Percentiles rank a stretch among this genome's conserved stretches.
Evolutionary conservation across 2,113 vertebrate species (phyloP).

Genomic region (Callipepla californica): DNA sequence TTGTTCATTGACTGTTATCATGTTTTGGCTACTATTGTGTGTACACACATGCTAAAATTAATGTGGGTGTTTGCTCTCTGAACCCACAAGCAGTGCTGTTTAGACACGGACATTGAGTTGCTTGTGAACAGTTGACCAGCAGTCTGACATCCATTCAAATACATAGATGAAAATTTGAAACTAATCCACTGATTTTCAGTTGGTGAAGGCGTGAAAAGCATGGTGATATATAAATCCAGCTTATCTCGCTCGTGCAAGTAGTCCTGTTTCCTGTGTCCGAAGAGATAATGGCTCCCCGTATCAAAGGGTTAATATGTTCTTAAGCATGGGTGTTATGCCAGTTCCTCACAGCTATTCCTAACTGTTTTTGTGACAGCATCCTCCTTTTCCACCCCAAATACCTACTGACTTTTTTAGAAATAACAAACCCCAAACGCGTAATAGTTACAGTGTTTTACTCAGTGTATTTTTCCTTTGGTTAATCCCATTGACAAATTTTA

Average conservation of each 20-base stretch:
- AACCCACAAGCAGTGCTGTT: not conserved
- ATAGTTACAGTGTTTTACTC: not conserved
- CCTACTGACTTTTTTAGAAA: not conserved
- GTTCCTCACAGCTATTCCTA: not conserved
- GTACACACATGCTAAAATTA: not conserved
- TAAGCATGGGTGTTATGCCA: not conserved
- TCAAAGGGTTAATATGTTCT: not conserved
- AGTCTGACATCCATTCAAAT: not conserved
- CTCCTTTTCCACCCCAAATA: not conserved
- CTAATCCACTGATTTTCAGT: not conserved
- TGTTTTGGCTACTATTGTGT: not conserved
- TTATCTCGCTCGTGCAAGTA: not conserved
- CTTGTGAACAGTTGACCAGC: not conserved
- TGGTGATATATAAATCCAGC: not conserved
- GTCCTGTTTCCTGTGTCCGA: not conserved
- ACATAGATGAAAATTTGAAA: not conserved
- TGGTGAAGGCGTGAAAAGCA: not conserved
- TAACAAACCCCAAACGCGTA: not conserved
- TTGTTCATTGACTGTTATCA: not conserved
- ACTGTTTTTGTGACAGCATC: not conserved
- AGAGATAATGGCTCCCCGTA: not conserved
- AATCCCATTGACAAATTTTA: not conserved
- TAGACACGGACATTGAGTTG: not conserved
- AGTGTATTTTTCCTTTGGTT: not conserved
- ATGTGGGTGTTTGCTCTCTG: not conserved